A percentile compares a stretch with the other conserved stretches of the same genome.
Evolutionary conservation across 2,888 invertebrate genomes (phyloP).

Genomic region (Icerya purchasi): DNA sequence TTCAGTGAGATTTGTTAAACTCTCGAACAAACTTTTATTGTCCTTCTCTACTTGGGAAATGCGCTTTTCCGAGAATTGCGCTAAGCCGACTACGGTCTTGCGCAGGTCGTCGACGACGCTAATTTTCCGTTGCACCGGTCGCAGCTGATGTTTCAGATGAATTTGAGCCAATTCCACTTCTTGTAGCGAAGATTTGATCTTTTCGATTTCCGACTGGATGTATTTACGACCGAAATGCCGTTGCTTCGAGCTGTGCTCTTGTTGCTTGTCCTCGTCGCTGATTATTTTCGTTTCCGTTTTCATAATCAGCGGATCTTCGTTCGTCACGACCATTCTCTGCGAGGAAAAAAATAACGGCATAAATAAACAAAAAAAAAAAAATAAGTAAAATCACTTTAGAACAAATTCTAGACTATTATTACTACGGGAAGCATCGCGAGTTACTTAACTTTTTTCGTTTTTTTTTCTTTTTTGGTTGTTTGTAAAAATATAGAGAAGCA

Average conservation of each 20-base stretch:
- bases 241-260: not conserved
- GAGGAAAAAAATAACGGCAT: not conserved
- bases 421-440: too few species aligned
- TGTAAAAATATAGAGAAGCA: too few species aligned
- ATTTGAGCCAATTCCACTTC: not conserved
- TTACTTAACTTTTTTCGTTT: not conserved
- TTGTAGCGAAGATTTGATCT: not conserved
- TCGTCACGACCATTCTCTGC: constrained; percentile 9
- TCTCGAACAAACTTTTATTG: constrained; percentile 21
- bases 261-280: not conserved
- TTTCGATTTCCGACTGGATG: not conserved
- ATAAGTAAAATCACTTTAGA: not conserved
- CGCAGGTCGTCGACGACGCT: not conserved
- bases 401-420: too few species aligned
- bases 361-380: not conserved
- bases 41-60: constrained; percentile 17
- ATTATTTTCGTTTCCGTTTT: constrained; percentile 1
- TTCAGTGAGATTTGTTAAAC: constrained; percentile 34
- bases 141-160: not conserved
- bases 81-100: constrained; percentile 16
- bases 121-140: not conserved
- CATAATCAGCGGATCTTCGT: constrained; percentile 10
- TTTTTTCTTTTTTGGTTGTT: not conserved
- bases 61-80: constrained; percentile 20
- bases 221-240: not conserved